A percentile compares a stretch with the other conserved stretches of the same genome.
Conservation (phyloP, 2,888 invertebrate species). For the Nasonia oneida region DNA sequence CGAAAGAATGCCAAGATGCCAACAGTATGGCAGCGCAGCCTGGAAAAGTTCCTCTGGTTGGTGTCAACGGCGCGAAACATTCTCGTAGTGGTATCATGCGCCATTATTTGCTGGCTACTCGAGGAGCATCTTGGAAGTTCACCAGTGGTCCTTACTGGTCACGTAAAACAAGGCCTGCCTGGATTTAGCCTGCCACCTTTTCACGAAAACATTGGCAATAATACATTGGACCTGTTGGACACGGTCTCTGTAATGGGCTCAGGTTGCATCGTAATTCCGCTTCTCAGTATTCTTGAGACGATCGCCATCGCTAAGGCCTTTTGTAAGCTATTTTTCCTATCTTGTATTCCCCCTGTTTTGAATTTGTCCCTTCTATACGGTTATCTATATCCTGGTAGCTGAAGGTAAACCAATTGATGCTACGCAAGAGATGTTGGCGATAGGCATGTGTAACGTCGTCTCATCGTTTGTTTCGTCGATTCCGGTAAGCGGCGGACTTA, state of each 20-base stretch:
- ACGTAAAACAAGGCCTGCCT: conserved; percentile 87
- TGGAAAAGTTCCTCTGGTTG: conserved; percentile 85
- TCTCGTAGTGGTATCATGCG: conserved; percentile 86
- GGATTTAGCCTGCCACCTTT: conserved; percentile 85
- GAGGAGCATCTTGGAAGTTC: conserved; percentile 81
- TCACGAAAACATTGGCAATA: conserved; percentile 82
- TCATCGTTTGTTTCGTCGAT: conserved; percentile 86
- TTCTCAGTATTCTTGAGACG: conserved; percentile 85
- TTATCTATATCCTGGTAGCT: conserved; percentile 73
- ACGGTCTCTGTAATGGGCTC: conserved; percentile 83
- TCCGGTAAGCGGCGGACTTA: conserved; percentile 84
- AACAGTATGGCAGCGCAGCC: conserved; percentile 77
- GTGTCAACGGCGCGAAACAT: conserved; percentile 89
- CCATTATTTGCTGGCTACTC: conserved; percentile 84
- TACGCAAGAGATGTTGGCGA: conserved; percentile 86
- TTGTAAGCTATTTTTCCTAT: conserved; percentile 58
- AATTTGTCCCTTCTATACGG: background rate
- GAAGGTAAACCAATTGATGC: conserved; percentile 84
- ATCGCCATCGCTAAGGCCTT: conserved; percentile 88
- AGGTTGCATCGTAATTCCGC: conserved; percentile 84
- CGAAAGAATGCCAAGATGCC: conserved; percentile 79
- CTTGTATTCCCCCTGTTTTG: background rate
- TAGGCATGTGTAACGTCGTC: conserved; percentile 84
- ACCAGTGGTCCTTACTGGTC: conserved; percentile 86
- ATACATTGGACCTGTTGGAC: conserved; percentile 81